Base-by-base conservation (phyloP, 2,888 invertebrate genomes). In the Catocala nupta region DNA sequence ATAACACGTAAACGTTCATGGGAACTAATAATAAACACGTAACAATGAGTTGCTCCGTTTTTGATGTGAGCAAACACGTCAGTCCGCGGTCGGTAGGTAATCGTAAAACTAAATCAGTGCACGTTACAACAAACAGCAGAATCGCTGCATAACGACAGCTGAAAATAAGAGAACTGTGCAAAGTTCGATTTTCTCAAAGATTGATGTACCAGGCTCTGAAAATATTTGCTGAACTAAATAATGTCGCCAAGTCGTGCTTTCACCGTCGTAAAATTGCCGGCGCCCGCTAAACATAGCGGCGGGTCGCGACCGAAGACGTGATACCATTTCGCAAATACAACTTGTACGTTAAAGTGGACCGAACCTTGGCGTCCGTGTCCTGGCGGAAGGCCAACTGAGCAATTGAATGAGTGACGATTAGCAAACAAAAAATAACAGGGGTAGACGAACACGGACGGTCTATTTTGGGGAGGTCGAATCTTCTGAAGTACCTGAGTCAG, bases 361-460 rank as follows among this genome's bases (percentile, higher is more conserved):
- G 82, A 81, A 85, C 83, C 82, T 86, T 86, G 89, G 88, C 86
- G 86, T 82, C 83, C 77, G 76, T 84, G 82, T 87, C 86, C 92
- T 93, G 94, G 93, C 91, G 84, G 82, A 83, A 89, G 86, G 91
- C 93, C 93, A 94, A 90, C 78, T 73, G 67, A 81, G 82, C 86
- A 88, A 91, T 92, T 93, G 92, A 93, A 93, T 93, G 93, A 92
- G 89, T 91, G 91, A 92, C 90, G 91, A 90, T 91, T 87, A 81
- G 86, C 85, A 82, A 79, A 85, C 81, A 82, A 85, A 82, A 84
- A 87, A 89, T 87, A 87, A 89, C 82, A 87, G 88, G 86, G 87
- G 88, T 89, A 89, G 89, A 89, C 90, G 87, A 85, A 88, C 89
- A 89, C 81, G 84, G 84, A 85, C 82, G 82, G 77, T 91, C 91